Base-by-base conservation (phyloP, 92 coral and sea anemone species). In the Blastomussa wellsi region DNA sequence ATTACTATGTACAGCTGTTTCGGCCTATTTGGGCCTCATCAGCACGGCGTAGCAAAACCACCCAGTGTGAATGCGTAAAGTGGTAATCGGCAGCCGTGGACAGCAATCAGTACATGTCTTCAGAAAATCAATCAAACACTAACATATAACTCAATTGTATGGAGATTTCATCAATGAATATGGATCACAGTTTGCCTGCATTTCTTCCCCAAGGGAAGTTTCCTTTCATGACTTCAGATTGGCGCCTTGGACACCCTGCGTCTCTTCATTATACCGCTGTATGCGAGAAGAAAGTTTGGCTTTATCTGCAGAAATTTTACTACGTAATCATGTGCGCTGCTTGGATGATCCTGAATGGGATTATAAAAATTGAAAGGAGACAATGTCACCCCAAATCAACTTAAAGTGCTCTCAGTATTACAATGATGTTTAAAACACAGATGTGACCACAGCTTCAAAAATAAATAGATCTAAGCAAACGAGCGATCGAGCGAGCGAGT, bases 181-280 rank as follows among this genome's bases (percentile, higher is more conserved):
- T 29, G 7, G 33, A 12, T 49, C 72, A 32, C 13, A 12, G 22
- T 26, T 60, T 11, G 42, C 85, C 83, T 41, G 59, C 81, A 59
- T 36, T 83, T 53, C 38, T 47, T 35, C 78, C 90, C 90, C 87
- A 87, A 5, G 90, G 90, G 42, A 87, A 81, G 79, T 81, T 74
- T 65, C 82, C 90, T n/a, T 76, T 52, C 69, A 71, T 82, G 44
- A 87, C 77, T 39, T 82, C 87, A n/a, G 80, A 72, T 64, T 64
- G 70, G 70, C 0, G 11, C 2, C 72, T 66, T 66, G 38, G 12
- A 26, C 38, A 65, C 57, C 4, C 44, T n/a, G 57, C 42, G 19
- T 67, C 53, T 77, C 75, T 19, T 79, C 65, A 60, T 79, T 86
- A 74, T 86, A 86, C 73, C 26, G 22, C 32, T 72, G 74, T 41